A percentile compares a stretch with the other conserved stretches of the same genome.
These are phyloP conservation scores for Fistularia commersonii DNA, from an alignment of 2,797 vertebrate species.

Conservation along the genomic window DNA sequence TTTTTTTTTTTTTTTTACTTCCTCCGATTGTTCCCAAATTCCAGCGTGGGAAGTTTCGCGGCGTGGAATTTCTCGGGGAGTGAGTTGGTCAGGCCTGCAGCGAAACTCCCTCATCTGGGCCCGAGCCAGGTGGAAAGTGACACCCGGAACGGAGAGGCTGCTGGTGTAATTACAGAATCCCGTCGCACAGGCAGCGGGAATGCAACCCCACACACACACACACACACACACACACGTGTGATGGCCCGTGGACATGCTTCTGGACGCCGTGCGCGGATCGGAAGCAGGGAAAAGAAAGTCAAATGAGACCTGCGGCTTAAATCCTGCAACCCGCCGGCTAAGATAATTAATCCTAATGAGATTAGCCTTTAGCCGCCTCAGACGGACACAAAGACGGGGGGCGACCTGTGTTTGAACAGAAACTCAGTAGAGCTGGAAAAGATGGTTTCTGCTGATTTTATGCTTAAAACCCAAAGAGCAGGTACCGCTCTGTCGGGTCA, in stretches of 20 bases:
- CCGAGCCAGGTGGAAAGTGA: constrained; percentile 41
- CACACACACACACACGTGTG: background rate
- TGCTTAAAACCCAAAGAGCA: too few species aligned
- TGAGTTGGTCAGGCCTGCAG: too few species aligned
- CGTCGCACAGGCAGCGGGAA: constrained; percentile 9
- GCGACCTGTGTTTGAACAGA: too few species aligned
- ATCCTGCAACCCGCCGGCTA: constrained; percentile 24
- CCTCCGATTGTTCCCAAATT: too few species aligned
- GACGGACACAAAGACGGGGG: background rate
- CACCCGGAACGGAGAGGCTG: constrained; percentile 21
- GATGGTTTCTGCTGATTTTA: too few species aligned
- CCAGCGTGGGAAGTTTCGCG: too few species aligned
- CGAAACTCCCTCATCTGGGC: constrained; percentile 17
- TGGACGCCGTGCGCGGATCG: too few species aligned
- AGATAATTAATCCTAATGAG: constrained; percentile 45
- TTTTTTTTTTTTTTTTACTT: too few species aligned
- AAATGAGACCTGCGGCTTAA: constrained; percentile 32
- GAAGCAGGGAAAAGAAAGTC: constrained; percentile 4
- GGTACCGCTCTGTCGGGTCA: too few species aligned
- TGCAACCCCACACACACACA: constrained; percentile 4
- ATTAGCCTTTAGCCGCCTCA: constrained; percentile 32
- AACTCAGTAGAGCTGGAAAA: too few species aligned
- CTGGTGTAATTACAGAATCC: constrained; percentile 64
- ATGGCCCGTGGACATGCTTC: constrained; percentile 5
- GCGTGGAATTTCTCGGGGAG: too few species aligned